Base-by-base conservation (phyloP, 2,888 invertebrate genomes). In the Leptinotarsa haldemani region DNA sequence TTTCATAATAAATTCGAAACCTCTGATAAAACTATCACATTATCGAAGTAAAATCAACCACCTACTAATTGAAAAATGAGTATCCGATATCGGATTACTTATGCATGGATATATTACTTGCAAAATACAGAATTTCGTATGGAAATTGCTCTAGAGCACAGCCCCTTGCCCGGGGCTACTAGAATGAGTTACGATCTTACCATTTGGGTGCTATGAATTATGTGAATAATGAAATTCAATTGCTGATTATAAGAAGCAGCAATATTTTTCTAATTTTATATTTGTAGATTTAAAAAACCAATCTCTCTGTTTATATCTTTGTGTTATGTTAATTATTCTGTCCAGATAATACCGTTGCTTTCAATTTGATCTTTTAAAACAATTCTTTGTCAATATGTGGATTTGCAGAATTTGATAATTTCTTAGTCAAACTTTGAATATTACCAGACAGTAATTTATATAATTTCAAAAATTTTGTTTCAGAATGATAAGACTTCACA, bases 141-240 rank as follows among this genome's bases (percentile, higher is more conserved):
- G 84, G 84, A 85, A 85, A 85, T 85, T 82, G 79, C 79, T 64
- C 47, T 65, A 72, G 79, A 80, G 81, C 80, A 80, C 81, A 80
- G 79, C 81, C 81, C 80, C 79, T 22, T 22, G 56, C 56, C 56
- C 15, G 4, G 15, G 56, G 56, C 56, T 20, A 20, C 22, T 22
- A 15, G 22, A 56, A 56, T 56, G 56, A 56, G 56, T 56, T 56
- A 56, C 1, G 20, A 22, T 13, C 13, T 22, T 9, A 56, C 20
- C 20, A 22, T 22, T 56, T 3, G 56, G 22, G 9, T 56, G 22
- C 16, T 25, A 4, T 56, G 25, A 56, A 56, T 56, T 4, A 56
- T 20, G 56, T 5, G 9, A 56, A 22, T 4, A 18, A 56, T 15
- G 22, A 5, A 56, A 20, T 12, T 4, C 13, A 56, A 22, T 22